Percentiles rank a stretch among this genome's conserved stretches.
Evolutionary conservation across 1,140 invertebrate genomes (phyloP).

Genomic region (Penaeus indicus): DNA sequence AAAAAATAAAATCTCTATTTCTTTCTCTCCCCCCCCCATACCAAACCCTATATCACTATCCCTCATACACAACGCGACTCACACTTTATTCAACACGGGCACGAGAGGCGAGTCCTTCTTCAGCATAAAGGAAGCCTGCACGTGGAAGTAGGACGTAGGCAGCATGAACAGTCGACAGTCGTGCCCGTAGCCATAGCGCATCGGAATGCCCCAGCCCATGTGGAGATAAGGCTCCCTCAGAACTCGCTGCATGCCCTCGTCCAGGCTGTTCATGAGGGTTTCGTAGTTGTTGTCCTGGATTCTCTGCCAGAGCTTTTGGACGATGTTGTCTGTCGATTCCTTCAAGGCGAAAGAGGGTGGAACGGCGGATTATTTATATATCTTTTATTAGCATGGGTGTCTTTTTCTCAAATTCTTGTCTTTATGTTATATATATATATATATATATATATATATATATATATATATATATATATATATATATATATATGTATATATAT

Average conservation of each 20-base stretch:
- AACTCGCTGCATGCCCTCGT: slow-evolving; percentile 21
- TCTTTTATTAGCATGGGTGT: too few species aligned
- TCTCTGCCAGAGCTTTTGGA: background rate
- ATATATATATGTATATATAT: too few species aligned
- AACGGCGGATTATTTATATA: background rate
- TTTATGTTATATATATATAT: background rate
- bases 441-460: background rate
- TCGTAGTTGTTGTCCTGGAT: background rate
- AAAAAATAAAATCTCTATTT: background rate
- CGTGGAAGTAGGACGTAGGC: slow-evolving; percentile 11
- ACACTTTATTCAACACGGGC: slow-evolving; percentile 43
- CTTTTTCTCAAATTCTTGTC: too few species aligned
- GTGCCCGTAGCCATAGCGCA: slow-evolving; percentile 29
- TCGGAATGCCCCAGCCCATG: slow-evolving; percentile 22
- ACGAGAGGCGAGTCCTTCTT: slow-evolving; percentile 42
- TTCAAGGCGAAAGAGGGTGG: background rate
- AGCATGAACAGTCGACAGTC: slow-evolving; percentile 45
- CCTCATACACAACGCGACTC: background rate
- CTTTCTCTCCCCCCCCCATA: background rate
- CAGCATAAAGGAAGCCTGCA: slow-evolving; percentile 11
- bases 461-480: too few species aligned
- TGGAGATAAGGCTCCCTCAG: slow-evolving; percentile 25
- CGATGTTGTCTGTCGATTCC: background rate
- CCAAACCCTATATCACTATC: background rate
- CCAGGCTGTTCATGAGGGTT: background rate